A percentile compares a stretch with the other conserved stretches of the same genome.
Evolutionary conservation across 2,888 invertebrate species (phyloP).

Genomic region (Piscicola geometra): DNA sequence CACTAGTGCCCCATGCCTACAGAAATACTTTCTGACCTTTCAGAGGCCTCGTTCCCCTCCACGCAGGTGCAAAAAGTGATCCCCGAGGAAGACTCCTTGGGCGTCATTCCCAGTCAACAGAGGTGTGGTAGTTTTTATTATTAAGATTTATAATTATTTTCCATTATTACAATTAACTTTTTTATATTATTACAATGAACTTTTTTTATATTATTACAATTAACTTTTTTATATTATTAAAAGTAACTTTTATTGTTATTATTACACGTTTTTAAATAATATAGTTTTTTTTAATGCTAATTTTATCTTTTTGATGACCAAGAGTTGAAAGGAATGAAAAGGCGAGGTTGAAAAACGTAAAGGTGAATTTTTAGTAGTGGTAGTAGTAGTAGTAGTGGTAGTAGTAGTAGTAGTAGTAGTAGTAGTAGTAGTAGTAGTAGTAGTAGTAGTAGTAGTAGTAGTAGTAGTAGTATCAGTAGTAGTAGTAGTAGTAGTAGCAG

Average conservation of each 20-base stretch:
- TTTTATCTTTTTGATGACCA: constrained; percentile 18
- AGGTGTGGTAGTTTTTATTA: constrained; percentile 47
- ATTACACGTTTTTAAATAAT: too few relatives aligned
- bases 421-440: constrained; percentile 21
- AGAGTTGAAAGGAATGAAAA: constrained; percentile 86
- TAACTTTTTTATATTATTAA: constrained; percentile 1
- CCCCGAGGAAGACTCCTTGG: constrained; percentile 69
- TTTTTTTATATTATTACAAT: too few relatives aligned
- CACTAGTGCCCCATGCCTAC: too few relatives aligned
- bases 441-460: constrained; percentile 17
- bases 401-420: constrained; percentile 8
- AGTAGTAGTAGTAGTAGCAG: too few relatives aligned
- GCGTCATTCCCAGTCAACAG: constrained; percentile 86
- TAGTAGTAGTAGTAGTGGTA: too few relatives aligned
- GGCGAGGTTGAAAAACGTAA: constrained; percentile 91
- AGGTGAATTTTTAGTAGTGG: constrained; percentile 54
- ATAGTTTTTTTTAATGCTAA: too few relatives aligned
- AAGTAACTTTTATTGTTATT: too few relatives aligned
- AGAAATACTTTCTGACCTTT: too few relatives aligned
- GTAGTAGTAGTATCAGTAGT: neutral
- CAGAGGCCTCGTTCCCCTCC: too few relatives aligned
- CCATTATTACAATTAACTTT: neutral
- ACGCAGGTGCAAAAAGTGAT: constrained; percentile 59
- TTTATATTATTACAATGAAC: neutral
- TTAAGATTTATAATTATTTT: neutral